Conservation (phyloP, 2,888 invertebrate species). For the Athrips mouffetella region DNA sequence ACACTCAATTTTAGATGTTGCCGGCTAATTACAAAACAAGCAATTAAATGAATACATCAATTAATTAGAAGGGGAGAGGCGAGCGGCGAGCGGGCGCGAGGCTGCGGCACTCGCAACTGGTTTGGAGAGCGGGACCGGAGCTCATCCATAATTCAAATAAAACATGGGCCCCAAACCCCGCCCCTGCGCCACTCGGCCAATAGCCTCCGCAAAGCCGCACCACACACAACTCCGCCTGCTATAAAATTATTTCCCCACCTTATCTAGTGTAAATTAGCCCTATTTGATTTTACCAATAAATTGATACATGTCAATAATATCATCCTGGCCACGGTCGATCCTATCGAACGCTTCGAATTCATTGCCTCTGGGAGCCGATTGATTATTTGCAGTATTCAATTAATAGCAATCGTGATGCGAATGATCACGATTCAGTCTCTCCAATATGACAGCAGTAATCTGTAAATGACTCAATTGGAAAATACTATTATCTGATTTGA, state of each 20-base stretch:
- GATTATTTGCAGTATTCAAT: constrained; percentile 66
- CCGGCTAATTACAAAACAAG: constrained; percentile 67
- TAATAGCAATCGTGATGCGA: constrained; percentile 61
- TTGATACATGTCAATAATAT: constrained; percentile 64
- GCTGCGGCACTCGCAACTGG: constrained; percentile 71
- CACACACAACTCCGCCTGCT: constrained; percentile 67
- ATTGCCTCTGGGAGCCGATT: constrained; percentile 58
- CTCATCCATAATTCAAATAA: constrained; percentile 77
- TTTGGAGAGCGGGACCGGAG: constrained; percentile 62
- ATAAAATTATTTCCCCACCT: constrained; percentile 64
- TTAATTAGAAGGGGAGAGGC: constrained; percentile 69
- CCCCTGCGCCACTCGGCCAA: constrained; percentile 72
- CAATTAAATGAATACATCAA: constrained; percentile 75
- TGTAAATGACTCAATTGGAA: constrained; percentile 58
- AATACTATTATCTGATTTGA: constrained; percentile 28
- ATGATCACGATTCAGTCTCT: constrained; percentile 45
- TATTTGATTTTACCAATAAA: constrained; percentile 64
- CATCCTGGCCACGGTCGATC: constrained; percentile 41
- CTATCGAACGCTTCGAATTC: constrained; percentile 48
- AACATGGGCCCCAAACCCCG: constrained; percentile 74
- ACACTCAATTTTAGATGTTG: constrained; percentile 65
- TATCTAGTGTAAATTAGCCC: constrained; percentile 64
- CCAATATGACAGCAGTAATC: constrained; percentile 39
- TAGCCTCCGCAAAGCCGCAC: constrained; percentile 56
- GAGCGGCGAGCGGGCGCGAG: constrained; percentile 71